A percentile compares a stretch with the other conserved stretches of the same genome.
phyloP scores from a whole-genome alignment of 1,140 invertebrate genomes.

The Drosophila quadrilineata region DNA sequence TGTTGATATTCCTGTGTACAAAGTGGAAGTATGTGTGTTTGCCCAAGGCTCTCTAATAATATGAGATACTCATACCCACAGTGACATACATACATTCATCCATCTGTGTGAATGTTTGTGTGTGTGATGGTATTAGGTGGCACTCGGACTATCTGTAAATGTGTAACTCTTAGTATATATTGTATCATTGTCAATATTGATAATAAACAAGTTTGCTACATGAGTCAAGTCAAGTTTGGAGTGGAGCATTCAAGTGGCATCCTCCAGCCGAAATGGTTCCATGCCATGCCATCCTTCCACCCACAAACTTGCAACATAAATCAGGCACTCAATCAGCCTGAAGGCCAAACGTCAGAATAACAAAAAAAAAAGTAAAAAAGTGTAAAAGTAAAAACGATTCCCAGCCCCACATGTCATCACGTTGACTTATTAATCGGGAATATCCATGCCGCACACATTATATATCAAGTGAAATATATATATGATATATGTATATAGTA shows the following conservation, averaged over 20 bases:
- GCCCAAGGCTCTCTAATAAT: conserved; percentile 64
- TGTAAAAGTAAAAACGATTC: neutral
- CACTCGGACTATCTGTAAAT: conserved; percentile 15
- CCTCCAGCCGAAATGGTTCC: conserved; percentile 20
- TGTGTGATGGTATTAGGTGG: conserved; percentile 20
- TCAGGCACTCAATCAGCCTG: conserved; percentile 58
- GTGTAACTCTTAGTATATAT: conserved; percentile 5
- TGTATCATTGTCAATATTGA: conserved; percentile 76
- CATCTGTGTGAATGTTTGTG: no score
- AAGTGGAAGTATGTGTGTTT: conserved; percentile 24
- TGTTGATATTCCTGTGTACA: conserved; percentile 12
- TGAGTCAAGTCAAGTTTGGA: conserved; percentile 32
- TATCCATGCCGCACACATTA: neutral
- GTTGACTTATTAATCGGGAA: conserved; percentile 67
- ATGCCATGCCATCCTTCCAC: neutral
- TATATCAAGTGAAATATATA: conserved; percentile 8
- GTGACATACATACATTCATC: conserved; percentile 31
- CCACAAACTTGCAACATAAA: conserved; percentile 34
- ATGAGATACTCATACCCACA: conserved; percentile 42
- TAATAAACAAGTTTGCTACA: conserved; percentile 79
- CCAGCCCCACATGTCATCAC: conserved; percentile 40
- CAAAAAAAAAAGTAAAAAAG: no score
- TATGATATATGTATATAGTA: conserved; percentile 8
- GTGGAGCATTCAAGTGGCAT: conserved; percentile 33
- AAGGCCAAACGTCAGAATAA: no score